Evolutionary conservation across 1,140 invertebrate species (phyloP).

Genomic region (Bombus superbus): DNA sequence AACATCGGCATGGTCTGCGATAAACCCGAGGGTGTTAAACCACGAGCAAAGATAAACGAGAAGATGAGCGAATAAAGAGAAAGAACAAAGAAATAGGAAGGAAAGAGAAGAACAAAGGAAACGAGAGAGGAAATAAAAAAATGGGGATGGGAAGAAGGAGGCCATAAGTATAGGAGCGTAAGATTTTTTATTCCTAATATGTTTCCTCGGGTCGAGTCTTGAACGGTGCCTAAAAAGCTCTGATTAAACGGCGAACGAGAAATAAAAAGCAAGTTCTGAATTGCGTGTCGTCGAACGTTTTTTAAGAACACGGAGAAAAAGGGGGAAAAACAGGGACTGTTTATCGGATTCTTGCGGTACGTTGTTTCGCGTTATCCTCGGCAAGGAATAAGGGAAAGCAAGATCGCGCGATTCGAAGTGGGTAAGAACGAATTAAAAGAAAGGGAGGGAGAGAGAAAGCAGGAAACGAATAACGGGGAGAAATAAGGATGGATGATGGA

Average conservation of each 20-base stretch:
- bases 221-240: constrained; percentile 67
- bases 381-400: not conserved
- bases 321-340: constrained; percentile 1
- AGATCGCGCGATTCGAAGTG: constrained; percentile 12
- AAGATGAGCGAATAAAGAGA: not conserved
- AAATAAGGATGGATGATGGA: constrained; percentile 15
- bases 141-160: not conserved
- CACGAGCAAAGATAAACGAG: not conserved
- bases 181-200: constrained; percentile 61
- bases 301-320: constrained; percentile 3
- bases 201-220: constrained; percentile 56
- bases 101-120: not conserved
- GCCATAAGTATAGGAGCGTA: constrained; percentile 52
- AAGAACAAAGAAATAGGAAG: not conserved
- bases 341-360: constrained; percentile 21
- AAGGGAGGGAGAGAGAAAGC: not conserved
- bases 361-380: constrained; percentile 8
- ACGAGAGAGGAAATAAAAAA: not conserved
- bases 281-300: constrained; percentile 65
- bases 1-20: constrained; percentile 43
- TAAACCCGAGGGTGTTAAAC: constrained; percentile 10
- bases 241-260: constrained; percentile 48
- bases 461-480: constrained; percentile 35
- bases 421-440: constrained; percentile 13
- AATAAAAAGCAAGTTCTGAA: constrained; percentile 65